These are phyloP conservation scores for Taeniopygia guttata DNA, from an alignment of 2,797 vertebrate species.

Conservation along the genomic window DNA sequence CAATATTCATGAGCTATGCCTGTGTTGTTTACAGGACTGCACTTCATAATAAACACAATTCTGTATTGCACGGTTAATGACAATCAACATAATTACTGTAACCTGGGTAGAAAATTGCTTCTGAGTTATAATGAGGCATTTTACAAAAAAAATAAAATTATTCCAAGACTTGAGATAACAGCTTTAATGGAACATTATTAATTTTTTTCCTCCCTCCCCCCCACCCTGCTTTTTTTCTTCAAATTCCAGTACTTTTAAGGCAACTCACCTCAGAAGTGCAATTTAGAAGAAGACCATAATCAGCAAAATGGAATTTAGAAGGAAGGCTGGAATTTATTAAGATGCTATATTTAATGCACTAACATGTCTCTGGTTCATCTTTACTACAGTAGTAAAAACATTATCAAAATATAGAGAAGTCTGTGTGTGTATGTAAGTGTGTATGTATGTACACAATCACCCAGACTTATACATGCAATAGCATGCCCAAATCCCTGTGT, in stretches of 20 bases:
- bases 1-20: not conserved
- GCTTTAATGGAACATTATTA: not conserved
- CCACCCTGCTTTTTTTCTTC: fast-evolving
- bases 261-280: not conserved
- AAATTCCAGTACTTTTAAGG: not conserved
- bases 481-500: not conserved
- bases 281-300: not conserved
- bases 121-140: not conserved
- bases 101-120: not conserved
- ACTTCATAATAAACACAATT: not conserved
- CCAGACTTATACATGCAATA: not conserved
- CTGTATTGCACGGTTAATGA: not conserved
- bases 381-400: not conserved
- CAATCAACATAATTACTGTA: not conserved
- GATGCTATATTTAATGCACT: not conserved
- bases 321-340: not conserved
- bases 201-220: fast-evolving
- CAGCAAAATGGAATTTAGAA: not conserved
- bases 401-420: not conserved
- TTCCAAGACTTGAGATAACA: not conserved
- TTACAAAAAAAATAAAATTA: not conserved
- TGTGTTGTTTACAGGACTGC: not conserved
- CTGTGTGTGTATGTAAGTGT: not conserved
- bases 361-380: not conserved
- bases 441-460: not conserved